A percentile compares a stretch with the other conserved stretches of the same genome.
These are phyloP conservation scores for Nudaria mundana DNA, from an alignment of 2,888 invertebrate genomes.

Conservation along the genomic window DNA sequence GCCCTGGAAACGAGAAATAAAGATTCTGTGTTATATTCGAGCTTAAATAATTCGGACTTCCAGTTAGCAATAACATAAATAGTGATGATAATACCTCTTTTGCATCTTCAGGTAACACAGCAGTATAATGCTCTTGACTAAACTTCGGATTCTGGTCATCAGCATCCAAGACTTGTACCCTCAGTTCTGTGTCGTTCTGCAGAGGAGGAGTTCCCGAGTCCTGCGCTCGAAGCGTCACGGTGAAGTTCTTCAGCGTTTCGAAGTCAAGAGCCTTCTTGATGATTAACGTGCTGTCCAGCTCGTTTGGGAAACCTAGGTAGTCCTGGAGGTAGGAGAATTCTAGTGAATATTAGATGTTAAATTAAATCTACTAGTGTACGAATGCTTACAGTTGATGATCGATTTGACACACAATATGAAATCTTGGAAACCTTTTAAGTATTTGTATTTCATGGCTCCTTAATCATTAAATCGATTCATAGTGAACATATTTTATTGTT, in stretches of 20 bases:
- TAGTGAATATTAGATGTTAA: too few relatives aligned
- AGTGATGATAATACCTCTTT: slow-evolving; percentile 69
- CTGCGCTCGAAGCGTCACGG: slow-evolving; percentile 86
- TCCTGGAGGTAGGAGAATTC: slow-evolving; percentile 77
- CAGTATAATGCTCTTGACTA: slow-evolving; percentile 86
- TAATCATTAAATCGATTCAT: too few relatives aligned
- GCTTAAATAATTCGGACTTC: not conserved
- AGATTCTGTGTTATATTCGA: not conserved
- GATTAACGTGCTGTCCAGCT: slow-evolving; percentile 91
- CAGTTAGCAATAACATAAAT: too few relatives aligned
- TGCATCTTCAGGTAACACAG: slow-evolving; percentile 83
- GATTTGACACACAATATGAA: too few relatives aligned
- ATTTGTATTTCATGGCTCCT: too few relatives aligned
- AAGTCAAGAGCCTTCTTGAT: slow-evolving; percentile 91
- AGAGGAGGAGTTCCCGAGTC: slow-evolving; percentile 92
- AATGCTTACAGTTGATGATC: too few relatives aligned
- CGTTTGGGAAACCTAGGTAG: slow-evolving; percentile 91
- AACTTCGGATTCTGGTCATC: slow-evolving; percentile 96
- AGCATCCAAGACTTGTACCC: slow-evolving; percentile 90
- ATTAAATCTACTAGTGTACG: too few relatives aligned
- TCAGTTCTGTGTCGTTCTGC: slow-evolving; percentile 87
- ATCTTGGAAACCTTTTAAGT: too few relatives aligned
- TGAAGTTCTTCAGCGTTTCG: slow-evolving; percentile 89
- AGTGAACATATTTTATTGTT: too few relatives aligned
- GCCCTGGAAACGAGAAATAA: slow-evolving; percentile 61